These are phyloP conservation scores for Syritta pipiens DNA, from an alignment of 2,888 invertebrate species.

Conservation along the genomic window DNA sequence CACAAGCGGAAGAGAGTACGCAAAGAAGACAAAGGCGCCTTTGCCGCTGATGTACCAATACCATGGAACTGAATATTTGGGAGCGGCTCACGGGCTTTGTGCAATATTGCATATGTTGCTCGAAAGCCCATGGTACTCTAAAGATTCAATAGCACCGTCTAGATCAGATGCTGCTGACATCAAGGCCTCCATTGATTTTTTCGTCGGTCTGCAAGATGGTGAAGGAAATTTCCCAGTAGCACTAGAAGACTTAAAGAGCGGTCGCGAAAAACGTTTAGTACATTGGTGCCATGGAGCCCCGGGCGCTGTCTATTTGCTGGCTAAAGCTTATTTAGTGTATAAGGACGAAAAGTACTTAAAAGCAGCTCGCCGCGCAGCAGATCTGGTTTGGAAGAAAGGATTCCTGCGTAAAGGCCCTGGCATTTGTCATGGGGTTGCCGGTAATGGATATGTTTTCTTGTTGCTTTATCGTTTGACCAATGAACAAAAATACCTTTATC, in stretches of 20 bases:
- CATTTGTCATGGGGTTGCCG: conserved; percentile 93
- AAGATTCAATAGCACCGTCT: conserved; percentile 72
- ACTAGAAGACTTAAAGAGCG: conserved; percentile 82
- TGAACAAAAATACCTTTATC: conserved; percentile 85
- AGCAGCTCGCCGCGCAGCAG: conserved; percentile 85
- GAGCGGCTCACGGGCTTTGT: conserved; percentile 84
- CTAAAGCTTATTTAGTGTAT: conserved; percentile 88
- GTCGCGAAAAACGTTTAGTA: conserved; percentile 84
- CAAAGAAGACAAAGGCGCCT: conserved; percentile 81
- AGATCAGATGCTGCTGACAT: conserved; percentile 80
- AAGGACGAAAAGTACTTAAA: conserved; percentile 86
- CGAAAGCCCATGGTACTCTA: conserved; percentile 80
- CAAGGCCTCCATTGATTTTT: conserved; percentile 84
- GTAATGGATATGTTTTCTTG: conserved; percentile 90
- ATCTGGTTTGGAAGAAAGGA: conserved; percentile 91
- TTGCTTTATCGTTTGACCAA: conserved; percentile 87
- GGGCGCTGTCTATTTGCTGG: conserved; percentile 88
- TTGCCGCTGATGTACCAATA: conserved; percentile 88
- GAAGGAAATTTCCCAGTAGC: conserved; percentile 89
- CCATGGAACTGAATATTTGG: conserved; percentile 79
- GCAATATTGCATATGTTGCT: conserved; percentile 85
- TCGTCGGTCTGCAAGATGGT: conserved; percentile 81
- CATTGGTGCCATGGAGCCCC: conserved; percentile 97
- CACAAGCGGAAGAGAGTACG: conserved; percentile 86
- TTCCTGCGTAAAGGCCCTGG: conserved; percentile 92